Evolutionary conservation across 2,113 vertebrate species (phyloP).

Genomic region (Anhinga rufa): DNA sequence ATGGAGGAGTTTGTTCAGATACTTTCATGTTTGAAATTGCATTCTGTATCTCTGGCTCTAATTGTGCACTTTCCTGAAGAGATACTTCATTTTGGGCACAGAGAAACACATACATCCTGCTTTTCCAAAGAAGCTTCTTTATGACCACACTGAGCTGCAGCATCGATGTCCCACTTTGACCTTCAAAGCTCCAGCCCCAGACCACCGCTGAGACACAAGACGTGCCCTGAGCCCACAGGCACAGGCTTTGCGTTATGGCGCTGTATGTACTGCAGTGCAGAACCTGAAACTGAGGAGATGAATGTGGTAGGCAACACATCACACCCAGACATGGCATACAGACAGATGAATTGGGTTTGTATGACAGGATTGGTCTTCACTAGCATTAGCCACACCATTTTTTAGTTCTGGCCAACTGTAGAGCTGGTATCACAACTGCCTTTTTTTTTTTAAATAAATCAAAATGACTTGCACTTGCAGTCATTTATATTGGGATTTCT

Average conservation of each 20-base stretch:
- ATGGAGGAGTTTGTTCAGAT: constrained; percentile 12
- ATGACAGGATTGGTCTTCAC: background rate
- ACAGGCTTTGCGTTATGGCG: background rate
- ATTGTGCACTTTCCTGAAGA: background rate
- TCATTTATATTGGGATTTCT: background rate
- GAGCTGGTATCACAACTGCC: background rate
- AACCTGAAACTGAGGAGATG: background rate
- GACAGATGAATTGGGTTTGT: background rate
- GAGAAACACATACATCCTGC: background rate
- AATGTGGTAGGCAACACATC: fast-evolving
- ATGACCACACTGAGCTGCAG: background rate
- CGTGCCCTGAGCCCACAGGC: fast-evolving
- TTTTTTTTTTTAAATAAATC: background rate
- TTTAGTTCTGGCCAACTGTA: background rate
- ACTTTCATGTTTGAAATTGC: too few species aligned
- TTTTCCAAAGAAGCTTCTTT: background rate
- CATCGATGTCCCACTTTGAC: background rate
- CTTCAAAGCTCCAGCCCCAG: background rate
- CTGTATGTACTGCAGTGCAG: background rate
- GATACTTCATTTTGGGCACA: background rate
- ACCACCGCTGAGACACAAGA: background rate
- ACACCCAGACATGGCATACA: fast-evolving
- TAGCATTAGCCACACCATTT: background rate
- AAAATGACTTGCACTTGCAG: background rate
- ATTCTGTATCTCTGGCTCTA: background rate